phyloP scores from a whole-genome alignment of 2,888 invertebrate genomes.

The Smittia aterrima region DNA sequence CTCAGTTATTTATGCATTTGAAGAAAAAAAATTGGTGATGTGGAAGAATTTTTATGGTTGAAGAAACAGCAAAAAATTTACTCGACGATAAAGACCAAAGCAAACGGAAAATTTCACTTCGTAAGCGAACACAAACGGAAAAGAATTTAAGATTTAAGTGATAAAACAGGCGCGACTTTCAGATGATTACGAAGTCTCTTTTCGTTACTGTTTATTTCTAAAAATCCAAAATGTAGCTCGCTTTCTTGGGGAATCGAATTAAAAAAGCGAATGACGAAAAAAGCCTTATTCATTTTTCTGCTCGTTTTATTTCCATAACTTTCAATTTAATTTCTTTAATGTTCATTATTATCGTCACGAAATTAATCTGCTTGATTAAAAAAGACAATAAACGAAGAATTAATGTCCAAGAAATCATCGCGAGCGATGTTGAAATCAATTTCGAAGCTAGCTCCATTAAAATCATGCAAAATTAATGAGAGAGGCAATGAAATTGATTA shows the following conservation, averaged over 20 bases:
- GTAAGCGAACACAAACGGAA: conserved; percentile 13
- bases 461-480: conserved; percentile 40
- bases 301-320: too few relatives aligned
- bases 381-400: too few relatives aligned
- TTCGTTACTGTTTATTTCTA: not conserved
- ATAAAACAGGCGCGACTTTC: conserved; percentile 21
- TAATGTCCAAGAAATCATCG: too few relatives aligned
- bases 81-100: not conserved
- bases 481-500: conserved; percentile 40
- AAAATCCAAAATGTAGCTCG: too few relatives aligned
- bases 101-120: not conserved
- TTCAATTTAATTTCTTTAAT: too few relatives aligned
- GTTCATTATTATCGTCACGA: too few relatives aligned
- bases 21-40: not conserved
- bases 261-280: too few relatives aligned
- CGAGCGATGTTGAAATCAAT: too few relatives aligned
- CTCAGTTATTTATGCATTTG: conserved; percentile 7
- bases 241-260: too few relatives aligned
- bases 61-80: not conserved
- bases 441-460: conserved; percentile 14
- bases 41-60: conserved; percentile 5
- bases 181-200: too few relatives aligned
- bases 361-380: too few relatives aligned
- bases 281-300: too few relatives aligned
- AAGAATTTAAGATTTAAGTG: conserved; percentile 31